phyloP scores from a whole-genome alignment of 2,113 vertebrate species.

The Casuarius casuarius region DNA sequence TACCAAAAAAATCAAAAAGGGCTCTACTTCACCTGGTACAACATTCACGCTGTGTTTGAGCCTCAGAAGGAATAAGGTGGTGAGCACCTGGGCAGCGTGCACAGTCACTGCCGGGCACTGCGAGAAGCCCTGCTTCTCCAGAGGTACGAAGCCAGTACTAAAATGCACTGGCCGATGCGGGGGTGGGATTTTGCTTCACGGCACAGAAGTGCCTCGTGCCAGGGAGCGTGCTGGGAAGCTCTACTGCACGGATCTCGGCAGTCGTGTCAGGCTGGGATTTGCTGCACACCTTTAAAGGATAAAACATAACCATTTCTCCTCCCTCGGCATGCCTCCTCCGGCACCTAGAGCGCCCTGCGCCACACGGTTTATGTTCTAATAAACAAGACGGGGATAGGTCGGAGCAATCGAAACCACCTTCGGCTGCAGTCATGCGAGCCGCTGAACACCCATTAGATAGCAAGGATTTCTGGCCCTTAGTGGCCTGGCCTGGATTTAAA shows the following conservation, averaged over 20 bases:
- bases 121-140: neutral
- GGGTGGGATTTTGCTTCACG: neutral
- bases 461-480: rapidly evolving
- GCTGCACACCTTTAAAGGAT: neutral
- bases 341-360: neutral
- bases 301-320: neutral
- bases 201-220: neutral
- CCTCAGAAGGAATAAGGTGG: neutral
- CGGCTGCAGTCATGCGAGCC: neutral
- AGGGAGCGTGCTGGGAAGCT: neutral
- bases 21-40: neutral
- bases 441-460: neutral
- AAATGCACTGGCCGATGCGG: neutral
- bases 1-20: neutral
- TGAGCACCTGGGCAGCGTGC: neutral
- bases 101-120: rapidly evolving
- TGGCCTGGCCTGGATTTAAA: neutral
- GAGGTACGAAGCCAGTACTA: neutral
- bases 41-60: rapidly evolving
- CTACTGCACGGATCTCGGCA: neutral
- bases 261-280: rapidly evolving
- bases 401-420: neutral
- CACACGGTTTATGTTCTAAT: neutral
- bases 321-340: neutral
- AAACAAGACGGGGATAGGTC: neutral